Evolutionary conservation across 2,113 vertebrate species (phyloP).

Genomic region (Tetrao urogallus): DNA sequence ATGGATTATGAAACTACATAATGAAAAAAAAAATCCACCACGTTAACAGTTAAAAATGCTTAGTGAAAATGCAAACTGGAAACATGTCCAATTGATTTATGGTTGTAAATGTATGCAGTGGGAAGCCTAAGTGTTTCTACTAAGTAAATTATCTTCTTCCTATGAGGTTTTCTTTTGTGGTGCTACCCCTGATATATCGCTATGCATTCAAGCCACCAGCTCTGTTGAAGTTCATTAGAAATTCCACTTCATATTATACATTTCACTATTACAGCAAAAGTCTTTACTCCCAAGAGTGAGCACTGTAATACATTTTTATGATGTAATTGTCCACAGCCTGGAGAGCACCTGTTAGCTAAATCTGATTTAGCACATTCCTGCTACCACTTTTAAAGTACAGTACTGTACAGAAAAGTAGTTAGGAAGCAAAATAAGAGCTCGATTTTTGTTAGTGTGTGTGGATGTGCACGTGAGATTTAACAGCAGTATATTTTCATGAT

Average conservation of each 20-base stretch:
- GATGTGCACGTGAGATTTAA: background rate
- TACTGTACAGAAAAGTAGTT: background rate
- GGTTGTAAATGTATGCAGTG: constrained; percentile 59
- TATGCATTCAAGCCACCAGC: background rate
- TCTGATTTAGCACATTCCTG: constrained; percentile 31
- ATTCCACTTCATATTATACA: constrained; percentile 53
- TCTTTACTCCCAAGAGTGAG: constrained; percentile 53
- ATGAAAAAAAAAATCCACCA: constrained; percentile 9
- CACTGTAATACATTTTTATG: constrained; percentile 57
- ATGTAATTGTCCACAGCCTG: constrained; percentile 50
- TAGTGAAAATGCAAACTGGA: constrained; percentile 42
- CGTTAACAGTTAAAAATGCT: constrained; percentile 51
- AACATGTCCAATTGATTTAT: constrained; percentile 60
- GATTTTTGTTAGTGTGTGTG: background rate
- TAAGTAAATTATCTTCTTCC: constrained; percentile 51
- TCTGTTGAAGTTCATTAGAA: constrained; percentile 55
- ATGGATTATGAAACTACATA: constrained; percentile 48
- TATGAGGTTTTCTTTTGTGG: constrained; percentile 36
- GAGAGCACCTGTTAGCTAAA: constrained; percentile 56
- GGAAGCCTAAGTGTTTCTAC: constrained; percentile 52
- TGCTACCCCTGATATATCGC: background rate
- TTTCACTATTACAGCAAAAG: constrained; percentile 44
- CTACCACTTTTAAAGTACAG: constrained; percentile 6
- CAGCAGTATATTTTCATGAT: background rate
- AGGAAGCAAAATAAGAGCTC: background rate